Evolutionary conservation across 2,888 invertebrate genomes (phyloP), one percentile per base, ranked within the genome.

Genomic region (Notodonta dromedarius): DNA sequence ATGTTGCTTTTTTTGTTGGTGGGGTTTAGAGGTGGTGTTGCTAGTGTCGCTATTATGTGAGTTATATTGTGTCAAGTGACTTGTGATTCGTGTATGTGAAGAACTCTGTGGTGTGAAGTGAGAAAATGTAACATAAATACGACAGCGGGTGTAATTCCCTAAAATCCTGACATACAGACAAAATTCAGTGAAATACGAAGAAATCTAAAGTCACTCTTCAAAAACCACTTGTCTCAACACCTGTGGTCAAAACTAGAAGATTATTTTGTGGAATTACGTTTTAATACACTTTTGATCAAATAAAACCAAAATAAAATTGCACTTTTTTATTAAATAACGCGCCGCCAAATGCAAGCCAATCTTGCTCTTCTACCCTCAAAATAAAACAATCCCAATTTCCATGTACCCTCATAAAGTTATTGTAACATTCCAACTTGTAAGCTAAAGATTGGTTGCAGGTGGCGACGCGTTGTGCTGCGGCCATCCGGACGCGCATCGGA

Each of bases 381-480:
- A 32, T 52, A 6, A 4, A 52, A 16, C 6, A 16, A 32, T 9
- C 16, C 24, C 32, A 1, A 14, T 54, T 54, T 8, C n/a, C 9
- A 52, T 8, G 14, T 50, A 50, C 39, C 39, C 39, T 8, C 5
- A 54, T 32, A 52, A 52, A 0, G 5, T 54, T 54, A n/a, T 13
- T n/a, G 39, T 54, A 53, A 54, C 8, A 39, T 72, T 65, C 63
- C 52, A 48, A 56, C 56, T 76, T 75, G 69, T 73, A 59, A 72
- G 69, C 62, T 69, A 74, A 81, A 85, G 82, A 86, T 89, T 90
- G 89, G 87, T 91, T 93, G 91, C 92, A 93, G 91, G 91, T 84
- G 93, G 92, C 80, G 93, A 89, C 79, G 73, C 85, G 69, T 75
- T 84, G 65, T 85, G 83, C 80, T 85, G 83, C 73, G 73, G 61